Percentiles rank a stretch among this genome's conserved stretches.
Evolutionary conservation across 2,797 vertebrate species (phyloP).

Genomic region (Pipistrellus pygmaeus): DNA sequence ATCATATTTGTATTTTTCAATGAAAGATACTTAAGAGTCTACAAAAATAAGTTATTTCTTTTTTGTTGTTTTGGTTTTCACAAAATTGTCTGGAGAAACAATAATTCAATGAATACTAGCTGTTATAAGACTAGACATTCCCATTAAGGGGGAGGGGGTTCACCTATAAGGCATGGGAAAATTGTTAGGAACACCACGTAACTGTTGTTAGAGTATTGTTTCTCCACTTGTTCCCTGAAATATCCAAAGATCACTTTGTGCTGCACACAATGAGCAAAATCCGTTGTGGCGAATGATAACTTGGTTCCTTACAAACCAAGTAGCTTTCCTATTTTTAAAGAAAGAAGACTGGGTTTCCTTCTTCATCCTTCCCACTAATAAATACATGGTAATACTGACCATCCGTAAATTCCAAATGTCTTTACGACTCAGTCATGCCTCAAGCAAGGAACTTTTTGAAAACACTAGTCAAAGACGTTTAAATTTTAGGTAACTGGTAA

Average conservation of each 20-base stretch:
- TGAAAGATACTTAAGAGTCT: neutral
- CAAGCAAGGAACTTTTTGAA: neutral
- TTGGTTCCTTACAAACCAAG: constrained; percentile 28
- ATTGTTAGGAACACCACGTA: neutral
- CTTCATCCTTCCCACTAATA: neutral
- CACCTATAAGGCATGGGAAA: constrained; percentile 9
- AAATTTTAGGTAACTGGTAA: neutral
- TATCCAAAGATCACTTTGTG: neutral
- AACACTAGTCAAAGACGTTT: constrained; percentile 24
- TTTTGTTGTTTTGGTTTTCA: constrained; percentile 39
- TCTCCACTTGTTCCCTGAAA: constrained; percentile 3
- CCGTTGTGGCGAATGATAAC: neutral
- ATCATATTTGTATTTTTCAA: constrained; percentile 52
- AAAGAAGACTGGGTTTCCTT: constrained; percentile 41
- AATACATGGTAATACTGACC: neutral
- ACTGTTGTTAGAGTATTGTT: neutral
- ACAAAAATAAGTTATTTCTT: constrained; percentile 10
- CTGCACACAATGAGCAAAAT: neutral
- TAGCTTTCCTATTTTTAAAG: neutral
- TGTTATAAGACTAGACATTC: neutral
- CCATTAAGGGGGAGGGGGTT: neutral
- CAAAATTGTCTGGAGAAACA: constrained; percentile 27
- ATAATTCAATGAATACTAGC: constrained; percentile 3
- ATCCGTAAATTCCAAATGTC: constrained; percentile 25
- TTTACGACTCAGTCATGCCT: neutral